Base-by-base conservation (phyloP, 2,113 vertebrate genomes). In the Psephotus haematonotus region DNA sequence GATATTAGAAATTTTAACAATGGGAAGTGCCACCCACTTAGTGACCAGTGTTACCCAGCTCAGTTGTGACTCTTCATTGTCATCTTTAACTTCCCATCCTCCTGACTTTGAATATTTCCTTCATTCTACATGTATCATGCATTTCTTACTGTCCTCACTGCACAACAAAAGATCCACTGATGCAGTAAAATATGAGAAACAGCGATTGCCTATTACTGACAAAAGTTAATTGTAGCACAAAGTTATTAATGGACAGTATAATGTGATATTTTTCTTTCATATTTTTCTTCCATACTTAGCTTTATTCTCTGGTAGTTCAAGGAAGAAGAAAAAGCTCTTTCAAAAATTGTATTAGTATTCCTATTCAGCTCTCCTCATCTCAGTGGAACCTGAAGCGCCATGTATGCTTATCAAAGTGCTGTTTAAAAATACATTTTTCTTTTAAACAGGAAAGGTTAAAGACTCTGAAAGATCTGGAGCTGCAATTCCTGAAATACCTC, bases 381-480 rank as follows among this genome's bases (percentile, higher is more conserved):
- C 75, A 18, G 9, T 50, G 47, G 74, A 93, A 76, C 33, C 31
- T 76, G 23, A 82, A 87, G 86, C 53, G 24, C 17, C 33, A 50
- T 33, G 8, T 41, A 49, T 74, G 71, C 10, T 83, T 89, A 63
- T 35, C 25, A 31, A 44, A 44, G 22, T 55, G 37, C 7, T 52
- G 39, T 50, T 81, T 83, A 82, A 87, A 91, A 92, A 59, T 49
- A 33, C 4, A 3, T 63, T 64, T 90, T 83, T 90, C 19, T 81
- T 86, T 77, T 31, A 88, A 90, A 82, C 15, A 75, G 20, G 59
- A 93, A 94, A 97, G 44, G 78, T 88, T 91, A 88, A 88, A 89
- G 37, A 64, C 18, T 10, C 55, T 68, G 39, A 86, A 93, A 95
- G 53, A 74, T 59, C 39, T 57, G 35, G 41, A 59, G 22, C 27